phyloP scores from a whole-genome alignment of 2,113 vertebrate species.

The Malurus melanocephalus region DNA sequence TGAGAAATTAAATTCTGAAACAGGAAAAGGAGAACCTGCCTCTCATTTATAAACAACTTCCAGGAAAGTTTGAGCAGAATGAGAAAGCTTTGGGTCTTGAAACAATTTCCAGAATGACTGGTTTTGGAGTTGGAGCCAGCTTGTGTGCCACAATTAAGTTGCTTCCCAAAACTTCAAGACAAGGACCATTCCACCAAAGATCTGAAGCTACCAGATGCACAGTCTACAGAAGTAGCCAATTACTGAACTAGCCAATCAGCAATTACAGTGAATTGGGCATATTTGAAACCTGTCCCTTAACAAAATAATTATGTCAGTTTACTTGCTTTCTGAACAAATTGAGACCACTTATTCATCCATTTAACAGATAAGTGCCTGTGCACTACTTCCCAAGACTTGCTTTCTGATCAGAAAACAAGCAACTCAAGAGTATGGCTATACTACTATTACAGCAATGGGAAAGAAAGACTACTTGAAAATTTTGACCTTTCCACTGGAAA shows the following conservation, averaged over 20 bases:
- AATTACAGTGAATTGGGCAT: background rate
- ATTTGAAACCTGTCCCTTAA: background rate
- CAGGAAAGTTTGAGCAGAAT: background rate
- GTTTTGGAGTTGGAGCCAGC: background rate
- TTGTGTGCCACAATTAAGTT: background rate
- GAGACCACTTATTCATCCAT: background rate
- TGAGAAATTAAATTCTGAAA: background rate
- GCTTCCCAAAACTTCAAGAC: background rate
- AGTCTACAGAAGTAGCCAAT: background rate
- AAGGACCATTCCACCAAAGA: background rate
- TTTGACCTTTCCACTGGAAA: background rate
- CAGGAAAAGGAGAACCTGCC: background rate
- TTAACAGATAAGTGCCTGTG: background rate
- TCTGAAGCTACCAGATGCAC: background rate
- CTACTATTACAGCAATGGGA: background rate
- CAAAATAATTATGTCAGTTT: background rate
- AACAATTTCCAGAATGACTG: background rate
- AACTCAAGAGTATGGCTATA: background rate
- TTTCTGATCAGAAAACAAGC: background rate
- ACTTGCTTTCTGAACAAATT: background rate
- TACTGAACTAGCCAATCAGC: background rate
- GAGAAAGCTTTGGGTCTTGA: background rate
- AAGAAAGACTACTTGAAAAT: background rate
- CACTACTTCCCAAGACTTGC: background rate
- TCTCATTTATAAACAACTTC: background rate